A percentile compares a stretch with the other conserved stretches of the same genome.
phyloP scores from a whole-genome alignment of 2,113 vertebrate genomes.

The Podocnemis expansa region DNA sequence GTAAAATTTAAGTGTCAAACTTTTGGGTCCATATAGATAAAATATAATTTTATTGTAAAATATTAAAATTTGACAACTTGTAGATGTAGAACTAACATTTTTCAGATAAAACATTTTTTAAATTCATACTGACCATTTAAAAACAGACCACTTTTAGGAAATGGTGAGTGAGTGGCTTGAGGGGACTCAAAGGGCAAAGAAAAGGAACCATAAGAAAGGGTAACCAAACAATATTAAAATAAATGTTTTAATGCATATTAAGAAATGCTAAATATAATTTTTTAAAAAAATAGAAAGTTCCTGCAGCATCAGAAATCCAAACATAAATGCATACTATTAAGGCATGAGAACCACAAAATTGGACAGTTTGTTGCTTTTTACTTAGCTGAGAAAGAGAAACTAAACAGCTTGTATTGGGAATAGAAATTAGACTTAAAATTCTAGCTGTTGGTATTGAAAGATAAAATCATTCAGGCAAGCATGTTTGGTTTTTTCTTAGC shows the following conservation, averaged over 20 bases:
- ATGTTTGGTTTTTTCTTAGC: slow-evolving; percentile 15
- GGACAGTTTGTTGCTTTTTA: neutral
- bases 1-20: neutral
- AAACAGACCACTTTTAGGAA: too few relatives aligned
- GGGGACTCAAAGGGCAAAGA: neutral
- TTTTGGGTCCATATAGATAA: neutral
- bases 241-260: neutral
- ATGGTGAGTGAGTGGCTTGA: too few relatives aligned
- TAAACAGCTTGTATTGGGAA: neutral
- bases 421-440: neutral
- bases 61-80: neutral
- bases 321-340: neutral
- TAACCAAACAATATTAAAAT: neutral
- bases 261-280: neutral
- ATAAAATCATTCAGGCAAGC: neutral
- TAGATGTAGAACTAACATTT: too few relatives aligned
- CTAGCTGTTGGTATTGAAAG: neutral
- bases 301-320: neutral
- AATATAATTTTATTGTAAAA: neutral
- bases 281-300: neutral
- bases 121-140: too few relatives aligned
- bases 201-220: neutral
- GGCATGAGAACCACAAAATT: neutral
- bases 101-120: too few relatives aligned
- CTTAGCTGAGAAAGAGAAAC: neutral